Base-by-base conservation (phyloP, 2,888 invertebrate species). In the Chloroclysta siterata region DNA sequence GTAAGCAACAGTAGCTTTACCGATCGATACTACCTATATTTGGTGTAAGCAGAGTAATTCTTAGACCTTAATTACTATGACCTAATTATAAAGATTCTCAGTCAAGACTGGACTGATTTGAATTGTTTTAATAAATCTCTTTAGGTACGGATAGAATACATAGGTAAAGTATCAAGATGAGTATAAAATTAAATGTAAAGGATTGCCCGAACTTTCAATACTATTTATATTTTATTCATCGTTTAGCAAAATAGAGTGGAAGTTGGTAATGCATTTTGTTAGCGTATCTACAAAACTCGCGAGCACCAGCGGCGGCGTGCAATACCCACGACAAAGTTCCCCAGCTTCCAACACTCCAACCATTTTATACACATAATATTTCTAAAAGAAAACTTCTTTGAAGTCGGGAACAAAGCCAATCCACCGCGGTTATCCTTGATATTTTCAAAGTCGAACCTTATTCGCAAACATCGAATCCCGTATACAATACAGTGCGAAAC, bases 401-500 rank as follows among this genome's bases (percentile, higher is more conserved):
- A 92, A 93, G 89, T 90, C 89, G 82, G 82, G 83, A 86, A 90
- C 91, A 91, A 92, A 92, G 89, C 86, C 90, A 90, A 91, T 87
- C 90, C 90, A 76, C 85, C 84, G 84, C 88, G 86, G 91, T 92
- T 92, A 92, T 91, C 89, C 89, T 83, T 82, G 88, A 91, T 91
- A 92, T 92, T 90, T 88, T 74, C 84, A 79, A 87, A 90, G 80
- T 89, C 89, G 85, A 87, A 88, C 91, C 89, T 90, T 92, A 92
- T 92, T 91, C 90, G 84, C 90, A 90, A 90, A 91, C 90, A 91
- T 87, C 88, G 89, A 87, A 91, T 88, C 86, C 83, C 82, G 82
- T 83, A 90, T 84, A 90, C 92, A 93, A 92, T 92, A 92, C 92
- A 90, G 92, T 93, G 92, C 88, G 90, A 92, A 92, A 89, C 91